phyloP scores from a whole-genome alignment of 2,888 invertebrate genomes.

The Ophion costatus region DNA sequence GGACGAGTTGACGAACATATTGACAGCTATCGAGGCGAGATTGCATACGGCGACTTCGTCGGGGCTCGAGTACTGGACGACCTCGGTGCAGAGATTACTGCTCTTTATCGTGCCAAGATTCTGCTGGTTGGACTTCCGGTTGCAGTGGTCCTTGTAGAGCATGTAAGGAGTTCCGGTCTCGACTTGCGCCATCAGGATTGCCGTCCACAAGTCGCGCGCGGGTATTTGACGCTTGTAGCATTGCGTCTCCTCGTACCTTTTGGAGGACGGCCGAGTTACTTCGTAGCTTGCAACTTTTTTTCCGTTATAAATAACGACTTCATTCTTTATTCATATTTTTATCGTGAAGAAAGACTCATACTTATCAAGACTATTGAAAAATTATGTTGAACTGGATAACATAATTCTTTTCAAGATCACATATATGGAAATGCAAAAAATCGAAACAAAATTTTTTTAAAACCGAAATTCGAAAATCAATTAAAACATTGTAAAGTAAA shows the following conservation, averaged over 20 bases:
- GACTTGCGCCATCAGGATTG: conserved; percentile 96
- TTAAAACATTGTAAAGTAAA: too few species aligned
- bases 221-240: conserved; percentile 88
- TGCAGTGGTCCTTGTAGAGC: conserved; percentile 98
- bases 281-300: too few species aligned
- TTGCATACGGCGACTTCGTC: conserved; percentile 99
- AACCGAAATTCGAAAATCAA: too few species aligned
- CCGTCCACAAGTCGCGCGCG: conserved; percentile 96
- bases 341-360: too few species aligned
- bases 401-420: too few species aligned
- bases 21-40: conserved; percentile 97
- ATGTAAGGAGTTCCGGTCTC: conserved; percentile 99
- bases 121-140: conserved; percentile 98
- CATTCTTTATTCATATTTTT: too few species aligned
- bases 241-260: conserved; percentile 92
- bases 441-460: too few species aligned
- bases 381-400: too few species aligned
- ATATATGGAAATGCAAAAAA: too few species aligned
- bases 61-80: conserved; percentile 95
- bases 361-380: too few species aligned
- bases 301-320: too few species aligned
- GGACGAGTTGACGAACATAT: conserved; percentile 93
- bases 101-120: conserved; percentile 99
- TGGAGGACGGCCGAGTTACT: neutral
- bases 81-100: conserved; percentile 99